Conservation (phyloP, 2,888 invertebrate species). For the Myopa tessellatipennis region DNA sequence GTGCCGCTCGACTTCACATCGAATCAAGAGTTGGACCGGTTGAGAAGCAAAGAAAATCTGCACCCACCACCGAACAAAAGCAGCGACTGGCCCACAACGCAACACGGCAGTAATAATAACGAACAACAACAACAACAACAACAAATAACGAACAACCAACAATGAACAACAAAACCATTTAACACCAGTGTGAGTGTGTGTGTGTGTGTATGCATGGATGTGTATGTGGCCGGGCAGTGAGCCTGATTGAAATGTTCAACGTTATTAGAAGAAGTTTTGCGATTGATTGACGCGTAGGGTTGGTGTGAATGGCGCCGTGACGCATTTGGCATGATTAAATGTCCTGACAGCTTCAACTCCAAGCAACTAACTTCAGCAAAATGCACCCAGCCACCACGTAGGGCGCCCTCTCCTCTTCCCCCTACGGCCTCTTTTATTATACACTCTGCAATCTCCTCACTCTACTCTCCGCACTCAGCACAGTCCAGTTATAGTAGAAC, state of each 20-base stretch:
- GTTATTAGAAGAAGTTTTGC: slow-evolving; percentile 33
- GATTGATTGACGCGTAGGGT: slow-evolving; percentile 34
- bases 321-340: slow-evolving; percentile 16
- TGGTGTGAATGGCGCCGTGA: slow-evolving; percentile 13
- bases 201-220: background rate
- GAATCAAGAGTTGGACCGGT: background rate
- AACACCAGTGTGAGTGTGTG: background rate
- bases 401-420: background rate
- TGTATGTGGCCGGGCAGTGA: background rate
- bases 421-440: background rate
- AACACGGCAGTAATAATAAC: background rate
- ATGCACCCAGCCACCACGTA: background rate
- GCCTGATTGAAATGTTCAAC: slow-evolving; percentile 18
- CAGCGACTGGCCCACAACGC: background rate
- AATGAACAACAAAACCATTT: too few relatives aligned
- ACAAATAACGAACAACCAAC: background rate
- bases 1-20: background rate
- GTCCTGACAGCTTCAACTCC: slow-evolving; percentile 18
- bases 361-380: background rate
- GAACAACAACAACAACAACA: background rate
- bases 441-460: background rate
- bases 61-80: background rate
- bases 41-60: slow-evolving; percentile 2
- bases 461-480: background rate
- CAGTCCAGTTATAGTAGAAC: background rate